A percentile compares a stretch with the other conserved stretches of the same genome.
These are phyloP conservation scores for Epinephelus awoara DNA, from an alignment of 2,797 vertebrate species.

Conservation along the genomic window DNA sequence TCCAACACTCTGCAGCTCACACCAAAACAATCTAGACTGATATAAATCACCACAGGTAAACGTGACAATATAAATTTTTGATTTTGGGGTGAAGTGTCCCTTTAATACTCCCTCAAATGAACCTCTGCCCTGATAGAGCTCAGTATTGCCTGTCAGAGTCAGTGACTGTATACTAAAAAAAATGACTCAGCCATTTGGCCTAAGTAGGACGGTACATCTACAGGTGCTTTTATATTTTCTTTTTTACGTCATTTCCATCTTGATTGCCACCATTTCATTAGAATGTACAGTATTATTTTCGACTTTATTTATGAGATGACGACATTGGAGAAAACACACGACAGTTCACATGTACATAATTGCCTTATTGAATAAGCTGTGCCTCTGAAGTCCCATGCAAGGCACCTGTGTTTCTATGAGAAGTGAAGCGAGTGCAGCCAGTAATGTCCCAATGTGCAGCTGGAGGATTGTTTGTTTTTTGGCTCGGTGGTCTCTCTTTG, in stretches of 20 bases:
- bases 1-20: too few species aligned
- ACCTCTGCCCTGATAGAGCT: constrained; percentile 6
- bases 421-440: constrained; percentile 48
- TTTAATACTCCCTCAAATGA: neutral
- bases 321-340: constrained; percentile 34
- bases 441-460: constrained; percentile 48
- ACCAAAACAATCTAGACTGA: too few species aligned
- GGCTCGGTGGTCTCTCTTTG: constrained; percentile 34
- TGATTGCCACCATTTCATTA: constrained; percentile 41
- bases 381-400: constrained; percentile 65
- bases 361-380: constrained; percentile 78
- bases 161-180: constrained; percentile 14
- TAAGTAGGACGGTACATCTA: constrained; percentile 36
- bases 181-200: constrained; percentile 38
- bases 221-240: constrained; percentile 39
- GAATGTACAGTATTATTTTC: constrained; percentile 66
- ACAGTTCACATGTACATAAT: constrained; percentile 68
- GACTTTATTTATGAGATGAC: constrained; percentile 59
- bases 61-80: too few species aligned
- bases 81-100: too few species aligned
- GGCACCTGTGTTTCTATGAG: constrained; percentile 61
- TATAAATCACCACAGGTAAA: too few species aligned
- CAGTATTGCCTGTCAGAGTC: constrained; percentile 7
- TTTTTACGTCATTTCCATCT: constrained; percentile 24
- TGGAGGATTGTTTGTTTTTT: constrained; percentile 42